These are phyloP conservation scores for Stigmatopora nigra DNA, from an alignment of 2,113 vertebrate genomes.

Conservation along the genomic window DNA sequence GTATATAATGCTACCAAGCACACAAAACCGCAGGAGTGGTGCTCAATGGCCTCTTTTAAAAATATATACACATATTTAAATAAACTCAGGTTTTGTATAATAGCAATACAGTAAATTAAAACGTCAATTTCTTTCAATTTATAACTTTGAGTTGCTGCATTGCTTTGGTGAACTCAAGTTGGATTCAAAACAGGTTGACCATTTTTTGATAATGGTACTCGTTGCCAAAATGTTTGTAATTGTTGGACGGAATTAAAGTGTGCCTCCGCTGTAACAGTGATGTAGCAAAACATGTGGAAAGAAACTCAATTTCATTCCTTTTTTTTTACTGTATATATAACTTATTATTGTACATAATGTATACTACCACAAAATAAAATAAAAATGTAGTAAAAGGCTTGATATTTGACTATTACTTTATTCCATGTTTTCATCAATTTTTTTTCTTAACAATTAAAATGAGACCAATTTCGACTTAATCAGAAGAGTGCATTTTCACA, in stretches of 20 bases:
- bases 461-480: too few species aligned
- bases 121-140: constrained; percentile 6
- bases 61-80: background rate
- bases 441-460: too few species aligned
- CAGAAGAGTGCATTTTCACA: too few species aligned
- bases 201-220: constrained; percentile 10
- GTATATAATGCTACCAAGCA: too few species aligned
- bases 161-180: constrained; percentile 12
- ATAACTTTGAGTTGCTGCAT: constrained; percentile 2
- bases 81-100: background rate
- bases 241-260: constrained; percentile 34
- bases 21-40: too few species aligned
- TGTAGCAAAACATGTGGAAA: constrained; percentile 39
- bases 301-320: constrained; percentile 36
- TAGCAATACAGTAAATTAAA: constrained; percentile 7
- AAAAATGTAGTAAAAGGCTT: constrained; percentile 10
- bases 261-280: constrained; percentile 60
- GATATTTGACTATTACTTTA: background rate
- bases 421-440: too few species aligned
- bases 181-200: constrained; percentile 11
- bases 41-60: background rate
- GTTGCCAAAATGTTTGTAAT: constrained; percentile 29
- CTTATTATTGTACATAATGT: constrained; percentile 76
- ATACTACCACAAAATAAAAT: constrained; percentile 56
- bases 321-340: constrained; percentile 78